These are phyloP conservation scores for Dendrocopos noguchii DNA, from an alignment of 2,113 vertebrate species.

Conservation along the genomic window DNA sequence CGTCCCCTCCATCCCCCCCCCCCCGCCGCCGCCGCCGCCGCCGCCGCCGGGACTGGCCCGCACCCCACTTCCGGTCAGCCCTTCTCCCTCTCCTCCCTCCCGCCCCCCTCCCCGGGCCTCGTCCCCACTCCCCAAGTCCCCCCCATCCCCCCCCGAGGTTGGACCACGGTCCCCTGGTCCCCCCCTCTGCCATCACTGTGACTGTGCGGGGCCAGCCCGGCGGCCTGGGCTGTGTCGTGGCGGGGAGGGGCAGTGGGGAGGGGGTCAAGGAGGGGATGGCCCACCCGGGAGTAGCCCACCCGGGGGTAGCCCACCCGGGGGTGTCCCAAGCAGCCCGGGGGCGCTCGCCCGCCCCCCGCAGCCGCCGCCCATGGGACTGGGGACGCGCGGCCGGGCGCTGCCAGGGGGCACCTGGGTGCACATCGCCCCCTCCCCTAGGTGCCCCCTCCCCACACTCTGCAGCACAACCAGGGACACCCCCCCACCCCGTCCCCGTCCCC, in stretches of 20 bases:
- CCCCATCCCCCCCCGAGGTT: background rate
- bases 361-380: background rate
- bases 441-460: background rate
- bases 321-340: background rate
- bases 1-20: background rate
- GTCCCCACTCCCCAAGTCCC: background rate
- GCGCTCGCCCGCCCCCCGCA: background rate
- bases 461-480: background rate
- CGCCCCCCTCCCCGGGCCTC: too few relatives aligned
- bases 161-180: background rate
- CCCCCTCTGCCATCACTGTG: conserved; percentile 48
- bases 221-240: background rate
- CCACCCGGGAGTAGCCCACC: too few relatives aligned
- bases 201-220: background rate
- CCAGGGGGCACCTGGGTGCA: background rate
- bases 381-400: background rate
- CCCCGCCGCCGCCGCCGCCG: background rate
- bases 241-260: too few relatives aligned
- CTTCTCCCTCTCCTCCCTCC: too few relatives aligned
- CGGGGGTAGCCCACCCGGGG: background rate
- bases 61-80: too few relatives aligned
- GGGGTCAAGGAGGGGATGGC: too few relatives aligned
- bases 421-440: too few relatives aligned
- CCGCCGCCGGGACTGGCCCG: too few relatives aligned
- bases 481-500: background rate